These are phyloP conservation scores for Drosophila paramelanica DNA, from an alignment of 2,888 invertebrate species.

Conservation along the genomic window DNA sequence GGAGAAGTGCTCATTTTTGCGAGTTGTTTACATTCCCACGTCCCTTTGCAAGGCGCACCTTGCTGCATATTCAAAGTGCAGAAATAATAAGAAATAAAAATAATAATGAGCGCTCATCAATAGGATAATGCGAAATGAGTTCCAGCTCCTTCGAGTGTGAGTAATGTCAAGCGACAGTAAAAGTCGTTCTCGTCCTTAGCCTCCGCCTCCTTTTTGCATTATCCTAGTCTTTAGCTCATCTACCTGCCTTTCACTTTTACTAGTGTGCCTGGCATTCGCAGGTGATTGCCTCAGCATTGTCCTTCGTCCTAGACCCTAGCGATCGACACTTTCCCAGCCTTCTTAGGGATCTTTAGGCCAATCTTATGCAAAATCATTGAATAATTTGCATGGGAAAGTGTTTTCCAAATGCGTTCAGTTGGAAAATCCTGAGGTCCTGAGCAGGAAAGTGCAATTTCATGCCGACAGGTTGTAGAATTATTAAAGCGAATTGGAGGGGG, in stretches of 20 bases:
- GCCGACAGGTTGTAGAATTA: slow-evolving; percentile 49
- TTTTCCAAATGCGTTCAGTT: slow-evolving; percentile 38
- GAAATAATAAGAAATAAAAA: slow-evolving; percentile 55
- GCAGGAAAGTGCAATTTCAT: slow-evolving; percentile 56
- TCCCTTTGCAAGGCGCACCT: slow-evolving; percentile 58
- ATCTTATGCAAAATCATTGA: slow-evolving; percentile 80
- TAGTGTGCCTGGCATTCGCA: slow-evolving; percentile 40
- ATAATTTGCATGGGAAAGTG: slow-evolving; percentile 78
- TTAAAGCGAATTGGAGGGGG: not conserved
- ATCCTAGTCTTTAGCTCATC: slow-evolving; percentile 14
- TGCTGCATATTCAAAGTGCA: slow-evolving; percentile 66
- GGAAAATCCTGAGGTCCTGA: slow-evolving; percentile 12
- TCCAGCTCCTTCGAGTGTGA: slow-evolving; percentile 62
- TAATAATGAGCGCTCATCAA: slow-evolving; percentile 77
- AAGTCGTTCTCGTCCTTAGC: slow-evolving; percentile 56
- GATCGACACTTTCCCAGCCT: slow-evolving; percentile 56
- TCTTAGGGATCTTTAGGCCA: slow-evolving; percentile 42
- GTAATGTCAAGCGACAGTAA: slow-evolving; percentile 63
- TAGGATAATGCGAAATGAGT: slow-evolving; percentile 80
- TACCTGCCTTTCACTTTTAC: slow-evolving; percentile 35
- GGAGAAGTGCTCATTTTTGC: slow-evolving; percentile 18
- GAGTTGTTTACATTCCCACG: slow-evolving; percentile 78
- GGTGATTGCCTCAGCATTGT: slow-evolving; percentile 44
- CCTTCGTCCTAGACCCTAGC: slow-evolving; percentile 6
- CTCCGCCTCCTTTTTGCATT: not conserved